A percentile compares a stretch with the other conserved stretches of the same genome.
Evolutionary conservation across 2,113 vertebrate species (phyloP).

Genomic region (Phylloscopus trochiloides): DNA sequence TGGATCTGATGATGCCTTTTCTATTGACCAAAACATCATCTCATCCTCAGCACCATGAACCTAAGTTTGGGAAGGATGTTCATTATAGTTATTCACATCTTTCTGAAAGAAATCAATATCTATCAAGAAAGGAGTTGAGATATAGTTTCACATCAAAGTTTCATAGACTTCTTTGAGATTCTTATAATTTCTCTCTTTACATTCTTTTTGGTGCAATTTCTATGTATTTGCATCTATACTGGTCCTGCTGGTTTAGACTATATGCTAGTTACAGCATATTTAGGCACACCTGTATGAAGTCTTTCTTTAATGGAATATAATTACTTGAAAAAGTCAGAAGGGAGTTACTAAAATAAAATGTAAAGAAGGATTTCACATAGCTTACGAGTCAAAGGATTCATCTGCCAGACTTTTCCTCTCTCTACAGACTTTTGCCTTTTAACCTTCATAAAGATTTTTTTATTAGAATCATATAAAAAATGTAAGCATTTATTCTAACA

Average conservation of each 20-base stretch:
- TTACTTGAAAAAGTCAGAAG: background rate
- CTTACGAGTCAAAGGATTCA: background rate
- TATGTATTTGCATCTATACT: background rate
- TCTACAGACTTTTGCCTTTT: constrained; percentile 3
- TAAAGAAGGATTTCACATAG: background rate
- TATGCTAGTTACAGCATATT: background rate
- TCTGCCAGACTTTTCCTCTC: background rate
- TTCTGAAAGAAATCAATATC: constrained; percentile 14
- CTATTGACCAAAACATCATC: constrained; percentile 23
- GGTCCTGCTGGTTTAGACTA: background rate
- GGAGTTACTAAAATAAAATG: background rate
- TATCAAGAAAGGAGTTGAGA: background rate
- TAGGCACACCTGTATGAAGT: background rate
- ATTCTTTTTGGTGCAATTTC: background rate
- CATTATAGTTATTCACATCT: background rate
- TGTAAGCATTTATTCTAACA: background rate
- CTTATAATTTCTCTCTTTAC: background rate
- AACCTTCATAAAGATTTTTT: constrained; percentile 25
- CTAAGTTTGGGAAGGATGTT: background rate
- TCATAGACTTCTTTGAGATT: background rate
- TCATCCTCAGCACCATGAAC: background rate
- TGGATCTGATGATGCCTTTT: background rate
- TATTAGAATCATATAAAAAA: background rate
- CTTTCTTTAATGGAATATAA: background rate
- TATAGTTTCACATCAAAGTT: background rate